These are phyloP conservation scores for Entomyzon cyanotis DNA, from an alignment of 2,113 vertebrate species.

Conservation along the genomic window DNA sequence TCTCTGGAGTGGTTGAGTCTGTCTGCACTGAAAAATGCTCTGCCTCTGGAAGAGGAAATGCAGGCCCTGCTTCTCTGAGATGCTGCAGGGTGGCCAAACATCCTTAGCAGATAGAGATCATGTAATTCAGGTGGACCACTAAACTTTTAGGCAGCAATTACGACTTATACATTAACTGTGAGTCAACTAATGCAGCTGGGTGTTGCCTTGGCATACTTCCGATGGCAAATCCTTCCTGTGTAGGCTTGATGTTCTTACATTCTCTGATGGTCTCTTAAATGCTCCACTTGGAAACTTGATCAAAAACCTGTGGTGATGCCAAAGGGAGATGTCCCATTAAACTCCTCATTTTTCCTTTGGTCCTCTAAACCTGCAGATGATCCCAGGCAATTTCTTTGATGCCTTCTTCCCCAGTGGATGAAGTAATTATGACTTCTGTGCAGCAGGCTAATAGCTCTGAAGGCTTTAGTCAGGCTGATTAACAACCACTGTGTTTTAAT, in stretches of 20 bases:
- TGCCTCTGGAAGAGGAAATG: background rate
- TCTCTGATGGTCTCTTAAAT: background rate
- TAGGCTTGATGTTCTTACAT: background rate
- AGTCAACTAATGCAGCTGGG: constrained; percentile 54
- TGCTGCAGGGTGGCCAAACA: constrained; percentile 38
- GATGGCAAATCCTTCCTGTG: constrained; percentile 50
- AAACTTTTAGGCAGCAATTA: constrained; percentile 50
- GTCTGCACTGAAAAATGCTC: background rate
- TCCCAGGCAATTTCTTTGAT: constrained; percentile 35
- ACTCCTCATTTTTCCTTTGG: constrained; percentile 2
- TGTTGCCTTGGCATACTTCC: constrained; percentile 36
- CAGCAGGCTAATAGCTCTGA: constrained; percentile 39
- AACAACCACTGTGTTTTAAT: constrained; percentile 52
- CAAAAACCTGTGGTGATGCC: constrained; percentile 19
- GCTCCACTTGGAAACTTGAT: background rate
- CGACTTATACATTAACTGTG: constrained; percentile 28
- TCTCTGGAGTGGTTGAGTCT: background rate
- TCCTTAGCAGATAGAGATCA: constrained; percentile 38
- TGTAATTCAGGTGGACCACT: constrained; percentile 45
- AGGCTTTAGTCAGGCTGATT: constrained; percentile 49
- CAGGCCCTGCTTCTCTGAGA: background rate
- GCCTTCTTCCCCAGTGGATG: constrained; percentile 4
- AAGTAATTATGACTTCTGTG: constrained; percentile 42
- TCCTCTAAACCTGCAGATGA: constrained; percentile 4
- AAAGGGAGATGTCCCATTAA: constrained; percentile 8